Conservation (phyloP, 2,113 vertebrate species). For the Cairina moschata region DNA sequence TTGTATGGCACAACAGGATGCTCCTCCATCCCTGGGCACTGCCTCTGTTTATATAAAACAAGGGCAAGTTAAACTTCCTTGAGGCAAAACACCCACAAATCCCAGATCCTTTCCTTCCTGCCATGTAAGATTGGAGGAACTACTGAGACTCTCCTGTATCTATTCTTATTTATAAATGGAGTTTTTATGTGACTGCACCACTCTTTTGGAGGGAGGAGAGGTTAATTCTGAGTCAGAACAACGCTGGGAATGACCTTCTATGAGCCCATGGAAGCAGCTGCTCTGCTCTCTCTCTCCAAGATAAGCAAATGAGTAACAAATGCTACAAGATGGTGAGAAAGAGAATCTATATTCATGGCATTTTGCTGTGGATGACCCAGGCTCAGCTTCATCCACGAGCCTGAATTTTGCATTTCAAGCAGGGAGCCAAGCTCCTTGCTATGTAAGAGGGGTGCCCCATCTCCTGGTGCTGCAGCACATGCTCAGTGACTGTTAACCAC, state of each 20-base stretch:
- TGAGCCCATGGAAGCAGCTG: background rate
- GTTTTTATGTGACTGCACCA: accelerated
- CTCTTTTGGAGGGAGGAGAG: background rate
- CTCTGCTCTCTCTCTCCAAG: background rate
- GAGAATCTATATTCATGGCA: background rate
- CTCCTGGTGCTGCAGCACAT: background rate
- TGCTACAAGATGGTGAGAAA: background rate
- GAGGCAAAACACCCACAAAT: background rate
- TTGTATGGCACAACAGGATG: background rate
- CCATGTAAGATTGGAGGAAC: background rate
- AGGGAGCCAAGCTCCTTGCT: background rate
- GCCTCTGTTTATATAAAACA: background rate
- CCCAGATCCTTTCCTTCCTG: background rate
- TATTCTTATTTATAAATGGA: background rate
- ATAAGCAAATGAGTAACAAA: background rate
- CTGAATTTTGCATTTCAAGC: background rate
- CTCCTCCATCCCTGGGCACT: background rate
- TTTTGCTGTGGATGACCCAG: background rate
- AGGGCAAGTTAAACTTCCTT: background rate
- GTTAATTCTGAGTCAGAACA: background rate
- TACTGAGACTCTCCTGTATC: background rate
- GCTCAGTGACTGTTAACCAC: background rate
- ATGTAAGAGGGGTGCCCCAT: background rate
- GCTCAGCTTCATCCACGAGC: background rate
- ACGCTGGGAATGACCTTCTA: background rate